Evolutionary conservation across 2,797 vertebrate species (phyloP).

Genomic region (Etheostoma perlongum): DNA sequence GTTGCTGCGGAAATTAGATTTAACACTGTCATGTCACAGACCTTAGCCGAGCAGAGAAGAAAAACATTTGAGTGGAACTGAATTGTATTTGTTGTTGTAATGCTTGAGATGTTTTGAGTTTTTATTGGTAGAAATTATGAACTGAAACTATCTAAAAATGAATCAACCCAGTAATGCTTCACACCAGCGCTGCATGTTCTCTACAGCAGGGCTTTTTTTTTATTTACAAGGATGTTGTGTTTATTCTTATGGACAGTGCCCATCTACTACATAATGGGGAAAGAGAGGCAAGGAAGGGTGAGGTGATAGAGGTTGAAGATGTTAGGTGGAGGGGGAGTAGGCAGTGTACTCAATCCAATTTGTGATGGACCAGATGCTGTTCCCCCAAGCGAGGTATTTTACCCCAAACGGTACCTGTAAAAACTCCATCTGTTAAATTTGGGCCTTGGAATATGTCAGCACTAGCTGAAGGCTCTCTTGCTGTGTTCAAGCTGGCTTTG

Average conservation of each 20-base stretch:
- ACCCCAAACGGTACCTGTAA: conserved; percentile 84
- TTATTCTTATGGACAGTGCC: conserved; percentile 48
- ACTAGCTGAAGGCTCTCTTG: conserved; percentile 81
- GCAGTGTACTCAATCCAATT: conserved; percentile 75
- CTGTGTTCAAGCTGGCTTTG: conserved; percentile 68
- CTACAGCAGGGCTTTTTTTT: conserved; percentile 18
- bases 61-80: conserved; percentile 32
- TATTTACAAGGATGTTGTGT: conserved; percentile 18
- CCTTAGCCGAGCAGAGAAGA: conserved; percentile 35
- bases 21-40: conserved; percentile 70
- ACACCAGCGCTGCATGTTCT: neutral
- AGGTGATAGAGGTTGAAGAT: conserved; percentile 55
- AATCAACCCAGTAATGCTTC: conserved; percentile 30
- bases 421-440: conserved; percentile 85
- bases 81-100: conserved; percentile 63
- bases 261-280: conserved; percentile 48
- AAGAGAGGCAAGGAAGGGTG: conserved; percentile 31
- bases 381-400: conserved; percentile 84
- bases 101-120: conserved; percentile 48
- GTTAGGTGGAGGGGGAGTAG: conserved; percentile 30
- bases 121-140: conserved; percentile 36
- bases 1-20: conserved; percentile 84
- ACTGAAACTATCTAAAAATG: conserved; percentile 53
- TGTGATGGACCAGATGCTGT: conserved; percentile 83
- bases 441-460: conserved; percentile 78